phyloP scores from a whole-genome alignment of 2,113 vertebrate species.

The Orientallactaga bullata region DNA sequence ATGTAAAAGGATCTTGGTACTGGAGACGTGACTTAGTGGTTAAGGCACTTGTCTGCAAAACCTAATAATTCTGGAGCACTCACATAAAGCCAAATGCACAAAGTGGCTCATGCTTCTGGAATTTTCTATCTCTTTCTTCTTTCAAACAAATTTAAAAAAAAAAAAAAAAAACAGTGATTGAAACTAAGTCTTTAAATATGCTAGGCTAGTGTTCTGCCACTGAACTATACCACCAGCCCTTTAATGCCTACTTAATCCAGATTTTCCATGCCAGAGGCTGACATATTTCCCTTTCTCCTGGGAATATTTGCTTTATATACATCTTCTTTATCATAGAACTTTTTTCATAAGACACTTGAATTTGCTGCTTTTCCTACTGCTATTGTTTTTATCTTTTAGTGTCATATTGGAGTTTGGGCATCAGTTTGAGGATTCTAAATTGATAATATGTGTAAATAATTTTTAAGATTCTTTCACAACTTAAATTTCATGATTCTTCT shows the following conservation, averaged over 20 bases:
- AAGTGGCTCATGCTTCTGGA: too few species aligned
- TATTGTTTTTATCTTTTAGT: not conserved
- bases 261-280: not conserved
- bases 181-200: not conserved
- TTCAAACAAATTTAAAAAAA: too few species aligned
- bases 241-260: not conserved
- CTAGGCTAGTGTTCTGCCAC: not conserved
- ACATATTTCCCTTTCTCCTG: not conserved
- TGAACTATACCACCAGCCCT: not conserved
- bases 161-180: too few species aligned
- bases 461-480: slow-evolving; percentile 17
- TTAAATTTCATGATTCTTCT: not conserved
- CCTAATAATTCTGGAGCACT: too few species aligned
- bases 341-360: not conserved
- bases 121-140: too few species aligned
- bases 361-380: not conserved
- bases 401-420: not conserved
- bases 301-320: not conserved
- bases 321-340: not conserved
- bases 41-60: too few species aligned
- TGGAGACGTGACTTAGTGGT: too few species aligned
- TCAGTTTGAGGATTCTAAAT: not conserved
- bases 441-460: not conserved
- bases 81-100: too few species aligned
- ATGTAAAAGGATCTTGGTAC: too few species aligned